A percentile compares a stretch with the other conserved stretches of the same genome.
phyloP scores from a whole-genome alignment of 1,140 invertebrate genomes.

The Odontomachus brunneus region DNA sequence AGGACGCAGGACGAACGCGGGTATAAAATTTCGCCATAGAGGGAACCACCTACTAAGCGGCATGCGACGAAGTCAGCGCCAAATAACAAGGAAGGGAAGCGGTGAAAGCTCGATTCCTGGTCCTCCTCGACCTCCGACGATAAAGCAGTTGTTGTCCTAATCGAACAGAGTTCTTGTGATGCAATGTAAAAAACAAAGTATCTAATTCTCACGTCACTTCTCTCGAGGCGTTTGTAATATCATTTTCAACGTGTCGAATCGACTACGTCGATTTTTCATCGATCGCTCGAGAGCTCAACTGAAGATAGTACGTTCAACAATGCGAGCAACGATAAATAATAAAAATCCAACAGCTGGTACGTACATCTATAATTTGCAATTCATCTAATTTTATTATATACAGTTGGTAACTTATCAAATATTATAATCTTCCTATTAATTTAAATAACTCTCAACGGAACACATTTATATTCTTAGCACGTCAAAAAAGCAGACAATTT shows the following conservation, averaged over 20 bases:
- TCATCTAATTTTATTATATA: no score
- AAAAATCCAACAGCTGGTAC: no score
- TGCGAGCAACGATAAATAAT: no score
- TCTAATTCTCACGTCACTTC: neutral
- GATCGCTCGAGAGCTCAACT: no score
- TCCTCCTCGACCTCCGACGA: conserved; percentile 75
- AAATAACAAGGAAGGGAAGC: conserved; percentile 70
- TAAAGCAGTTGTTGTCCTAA: conserved; percentile 74
- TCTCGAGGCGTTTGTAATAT: neutral
- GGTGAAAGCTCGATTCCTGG: conserved; percentile 78
- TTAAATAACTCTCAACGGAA: no score
- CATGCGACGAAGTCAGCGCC: conserved; percentile 78
- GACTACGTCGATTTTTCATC: no score
- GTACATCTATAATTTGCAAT: no score
- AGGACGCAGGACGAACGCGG: conserved; percentile 61
- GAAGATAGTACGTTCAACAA: no score
- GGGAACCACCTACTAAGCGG: conserved; percentile 79
- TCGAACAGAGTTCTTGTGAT: conserved; percentile 24
- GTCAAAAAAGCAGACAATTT: no score
- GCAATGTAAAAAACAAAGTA: neutral
- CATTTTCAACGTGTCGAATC: neutral
- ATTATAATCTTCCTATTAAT: no score
- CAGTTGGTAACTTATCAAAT: no score
- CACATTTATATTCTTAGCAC: no score
- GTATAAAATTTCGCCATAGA: conserved; percentile 71